Evolutionary conservation across 2,888 invertebrate genomes (phyloP).

Genomic region (Meta bourneti): DNA sequence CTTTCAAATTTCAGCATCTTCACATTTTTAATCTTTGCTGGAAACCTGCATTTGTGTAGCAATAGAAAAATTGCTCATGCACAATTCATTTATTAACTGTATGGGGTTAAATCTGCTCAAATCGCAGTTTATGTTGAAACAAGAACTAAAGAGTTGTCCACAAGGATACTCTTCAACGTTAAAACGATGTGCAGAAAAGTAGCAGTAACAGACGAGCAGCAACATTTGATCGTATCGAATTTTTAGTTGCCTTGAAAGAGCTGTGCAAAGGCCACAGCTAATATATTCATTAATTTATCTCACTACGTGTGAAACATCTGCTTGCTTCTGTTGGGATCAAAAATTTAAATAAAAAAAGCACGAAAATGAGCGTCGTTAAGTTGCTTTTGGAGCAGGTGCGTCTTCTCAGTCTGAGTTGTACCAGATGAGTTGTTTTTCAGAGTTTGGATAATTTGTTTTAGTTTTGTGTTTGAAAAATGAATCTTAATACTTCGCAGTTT

Average conservation of each 20-base stretch:
- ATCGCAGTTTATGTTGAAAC: too few relatives aligned
- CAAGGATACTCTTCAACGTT: too few relatives aligned
- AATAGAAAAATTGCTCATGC: too few relatives aligned
- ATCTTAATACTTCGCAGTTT: too few relatives aligned
- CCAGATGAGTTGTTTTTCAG: slow-evolving; percentile 19
- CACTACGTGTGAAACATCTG: slow-evolving; percentile 46
- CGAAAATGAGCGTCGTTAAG: background rate
- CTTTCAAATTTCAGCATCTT: too few relatives aligned
- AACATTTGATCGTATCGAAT: background rate
- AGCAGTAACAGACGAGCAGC: too few relatives aligned
- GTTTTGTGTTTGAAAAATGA: background rate
- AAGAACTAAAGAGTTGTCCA: too few relatives aligned
- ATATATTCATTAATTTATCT: slow-evolving; percentile 11
- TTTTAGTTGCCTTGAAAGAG: background rate
- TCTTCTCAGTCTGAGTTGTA: background rate
- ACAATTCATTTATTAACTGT: too few relatives aligned
- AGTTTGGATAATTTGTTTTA: slow-evolving; percentile 6
- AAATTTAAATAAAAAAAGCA: background rate
- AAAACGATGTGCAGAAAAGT: too few relatives aligned
- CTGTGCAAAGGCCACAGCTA: slow-evolving; percentile 32
- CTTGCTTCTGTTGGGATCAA: slow-evolving; percentile 2
- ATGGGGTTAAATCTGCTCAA: too few relatives aligned
- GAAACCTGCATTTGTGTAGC: too few relatives aligned
- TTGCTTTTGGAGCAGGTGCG: background rate
- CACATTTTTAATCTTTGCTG: too few relatives aligned